phyloP scores from a whole-genome alignment of 2,113 vertebrate genomes.

The Colossoma macropomum region DNA sequence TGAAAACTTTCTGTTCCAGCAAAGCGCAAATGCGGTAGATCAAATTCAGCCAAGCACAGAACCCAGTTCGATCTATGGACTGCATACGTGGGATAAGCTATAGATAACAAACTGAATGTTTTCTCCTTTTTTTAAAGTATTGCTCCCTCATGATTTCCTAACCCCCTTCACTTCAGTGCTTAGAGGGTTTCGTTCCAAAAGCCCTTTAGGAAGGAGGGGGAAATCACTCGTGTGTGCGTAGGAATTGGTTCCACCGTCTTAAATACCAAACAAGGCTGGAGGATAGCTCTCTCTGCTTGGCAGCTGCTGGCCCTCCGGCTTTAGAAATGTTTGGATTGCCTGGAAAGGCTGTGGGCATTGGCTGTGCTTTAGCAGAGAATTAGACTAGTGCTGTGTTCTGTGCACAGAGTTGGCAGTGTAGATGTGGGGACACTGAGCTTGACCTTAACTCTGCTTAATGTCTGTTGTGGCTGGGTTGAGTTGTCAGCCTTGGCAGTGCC shows the following conservation, averaged over 20 bases:
- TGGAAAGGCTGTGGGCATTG: conserved; percentile 27
- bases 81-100: not conserved
- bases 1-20: not conserved
- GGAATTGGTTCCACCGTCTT: not conserved
- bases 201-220: not conserved
- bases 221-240: not conserved
- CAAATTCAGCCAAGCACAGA: not conserved
- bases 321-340: conserved; percentile 44
- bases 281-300: conserved; percentile 21
- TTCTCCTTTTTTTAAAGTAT: not conserved
- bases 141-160: not conserved
- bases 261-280: conserved; percentile 39
- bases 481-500: not conserved
- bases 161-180: not conserved
- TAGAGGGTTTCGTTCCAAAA: not conserved
- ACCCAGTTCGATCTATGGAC: not conserved
- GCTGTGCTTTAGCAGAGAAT: conserved; percentile 10
- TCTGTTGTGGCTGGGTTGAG: not conserved
- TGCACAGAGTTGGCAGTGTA: conserved; percentile 9
- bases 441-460: not conserved
- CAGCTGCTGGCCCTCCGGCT: conserved; percentile 20
- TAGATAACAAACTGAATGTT: not conserved
- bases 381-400: not conserved
- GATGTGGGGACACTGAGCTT: not conserved
- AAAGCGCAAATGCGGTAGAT: not conserved